Evolutionary conservation across 2,888 invertebrate species (phyloP), one percentile per base, ranked within the genome.

Genomic region (Augochlorella aurata): DNA sequence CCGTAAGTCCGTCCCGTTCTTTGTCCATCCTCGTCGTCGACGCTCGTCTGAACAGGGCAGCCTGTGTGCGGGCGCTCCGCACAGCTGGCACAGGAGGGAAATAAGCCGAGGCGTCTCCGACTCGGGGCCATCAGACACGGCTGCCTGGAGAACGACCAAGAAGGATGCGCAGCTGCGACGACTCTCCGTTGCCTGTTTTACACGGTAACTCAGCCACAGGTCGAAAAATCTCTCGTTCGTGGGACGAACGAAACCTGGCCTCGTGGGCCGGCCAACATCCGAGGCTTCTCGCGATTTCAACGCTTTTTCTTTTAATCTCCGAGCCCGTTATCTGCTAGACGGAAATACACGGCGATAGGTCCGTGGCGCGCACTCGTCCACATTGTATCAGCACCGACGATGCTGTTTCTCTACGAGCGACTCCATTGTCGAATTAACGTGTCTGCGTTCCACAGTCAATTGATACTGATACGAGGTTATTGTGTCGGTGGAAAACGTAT

Each of bases 81-180:
- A 87, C 90, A 90, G 90, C 90, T 89, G 90, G 88, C 90, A 80
- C 87, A 84, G 75, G 79, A 86, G 87, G 88, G 89, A 87, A 89
- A 88, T 87, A 88, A 88, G 84, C 85, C 84, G 84, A 85, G 81
- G 85, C 88, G 81, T 83, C 89, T 86, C 81, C 79, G 71, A 70
- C 74, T 74, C 78, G 79, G 80, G 85, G 82, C 87, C 81, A 87
- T 78, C 87, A 82, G 84, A 87, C 87, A 77, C 84, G 77, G 68
- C 79, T 68, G 88, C 85, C 87, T 88, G 88, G 88, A 88, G 88
- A 88, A 88, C 65, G 79, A 85, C 84, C 81, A 76, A 78, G 85
- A 87, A 87, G 85, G 87, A 87, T 83, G 87, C 87, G 87, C 88
- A 88, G 87, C 87, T 88, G 88, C 87, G 82, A 67, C 70, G 73